phyloP scores from a whole-genome alignment of 2,113 vertebrate species.

The Glareola pratincola region DNA sequence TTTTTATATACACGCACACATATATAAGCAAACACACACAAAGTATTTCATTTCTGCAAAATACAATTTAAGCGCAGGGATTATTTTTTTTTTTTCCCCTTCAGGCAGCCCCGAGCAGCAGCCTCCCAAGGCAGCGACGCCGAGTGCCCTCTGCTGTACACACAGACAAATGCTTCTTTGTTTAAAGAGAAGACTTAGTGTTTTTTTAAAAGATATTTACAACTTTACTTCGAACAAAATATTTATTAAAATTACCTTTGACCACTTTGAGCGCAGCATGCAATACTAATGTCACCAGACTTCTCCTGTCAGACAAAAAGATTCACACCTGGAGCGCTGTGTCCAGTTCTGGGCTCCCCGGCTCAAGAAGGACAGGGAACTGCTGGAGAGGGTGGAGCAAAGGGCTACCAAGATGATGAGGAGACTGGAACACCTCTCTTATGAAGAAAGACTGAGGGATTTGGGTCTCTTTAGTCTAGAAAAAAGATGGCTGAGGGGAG shows the following conservation, averaged over 20 bases:
- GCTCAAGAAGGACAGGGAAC: too few relatives aligned
- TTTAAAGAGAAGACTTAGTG: neutral
- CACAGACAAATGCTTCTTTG: neutral
- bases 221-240: neutral
- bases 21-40: neutral
- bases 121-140: neutral
- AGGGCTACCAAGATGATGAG: too few relatives aligned
- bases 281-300: neutral
- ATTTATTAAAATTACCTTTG: neutral
- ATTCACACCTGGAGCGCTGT: too few relatives aligned
- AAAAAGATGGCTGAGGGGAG: too few relatives aligned
- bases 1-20: slow-evolving; percentile 30
- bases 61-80: neutral
- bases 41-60: slow-evolving; percentile 26
- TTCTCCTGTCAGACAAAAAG: neutral
- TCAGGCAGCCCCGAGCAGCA: neutral
- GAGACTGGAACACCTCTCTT: too few relatives aligned
- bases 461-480: too few relatives aligned
- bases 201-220: neutral
- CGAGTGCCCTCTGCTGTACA: slow-evolving; percentile 74
- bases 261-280: fast-evolving
- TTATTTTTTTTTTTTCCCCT: neutral
- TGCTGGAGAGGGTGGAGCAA: too few relatives aligned
- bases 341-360: too few relatives aligned
- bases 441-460: too few relatives aligned